These are phyloP conservation scores for Garrulus glandarius DNA, from an alignment of 2,797 vertebrate genomes.

Conservation along the genomic window DNA sequence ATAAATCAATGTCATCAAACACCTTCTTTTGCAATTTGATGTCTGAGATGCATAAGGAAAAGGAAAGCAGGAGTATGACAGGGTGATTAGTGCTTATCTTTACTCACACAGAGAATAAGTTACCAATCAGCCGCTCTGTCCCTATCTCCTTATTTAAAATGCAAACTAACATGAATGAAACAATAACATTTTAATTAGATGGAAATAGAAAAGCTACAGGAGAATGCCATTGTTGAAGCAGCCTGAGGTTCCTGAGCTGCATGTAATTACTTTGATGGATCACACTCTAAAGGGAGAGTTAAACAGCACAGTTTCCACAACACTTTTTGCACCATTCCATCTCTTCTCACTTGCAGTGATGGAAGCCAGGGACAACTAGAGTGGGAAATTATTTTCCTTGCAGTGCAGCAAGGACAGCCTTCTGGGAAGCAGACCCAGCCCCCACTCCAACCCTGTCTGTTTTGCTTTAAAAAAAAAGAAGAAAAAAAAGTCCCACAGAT, in stretches of 20 bases:
- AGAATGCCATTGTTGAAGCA: background rate
- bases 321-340: background rate
- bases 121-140: background rate
- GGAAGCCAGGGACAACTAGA: background rate
- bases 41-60: background rate
- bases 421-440: background rate
- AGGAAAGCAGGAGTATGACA: background rate
- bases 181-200: constrained; percentile 48
- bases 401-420: background rate
- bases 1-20: background rate
- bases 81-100: constrained; percentile 15
- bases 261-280: background rate
- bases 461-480: background rate
- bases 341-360: background rate
- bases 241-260: background rate
- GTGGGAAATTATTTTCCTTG: background rate
- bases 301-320: background rate
- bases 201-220: background rate
- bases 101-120: background rate
- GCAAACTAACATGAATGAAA: background rate
- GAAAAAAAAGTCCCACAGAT: background rate
- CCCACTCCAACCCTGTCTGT: background rate
- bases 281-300: background rate
- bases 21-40: background rate
- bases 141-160: background rate